Percentiles rank a stretch among this genome's conserved stretches.
These are phyloP conservation scores for Malacoctenus gilli DNA, from an alignment of 2,797 vertebrate species.

Conservation along the genomic window DNA sequence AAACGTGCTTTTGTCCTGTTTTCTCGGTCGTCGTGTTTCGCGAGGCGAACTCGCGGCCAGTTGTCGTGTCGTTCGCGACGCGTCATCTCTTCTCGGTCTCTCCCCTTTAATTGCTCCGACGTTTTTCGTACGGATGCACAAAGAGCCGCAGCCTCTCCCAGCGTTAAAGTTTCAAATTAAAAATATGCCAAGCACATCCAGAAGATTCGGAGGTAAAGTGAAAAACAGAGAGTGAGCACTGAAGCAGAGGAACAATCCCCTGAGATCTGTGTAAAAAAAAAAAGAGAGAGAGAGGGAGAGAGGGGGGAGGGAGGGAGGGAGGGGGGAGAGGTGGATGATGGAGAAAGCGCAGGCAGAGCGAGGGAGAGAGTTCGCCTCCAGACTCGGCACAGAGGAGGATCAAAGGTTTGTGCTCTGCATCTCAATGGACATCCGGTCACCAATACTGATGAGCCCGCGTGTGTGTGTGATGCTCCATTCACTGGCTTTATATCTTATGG, in stretches of 20 bases:
- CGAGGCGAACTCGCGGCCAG: too few species aligned
- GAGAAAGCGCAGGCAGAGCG: constrained; percentile 54
- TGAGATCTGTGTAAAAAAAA: constrained; percentile 44
- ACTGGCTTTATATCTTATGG: constrained; percentile 60
- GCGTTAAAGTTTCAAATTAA: constrained; percentile 32
- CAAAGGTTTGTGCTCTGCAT: constrained; percentile 82
- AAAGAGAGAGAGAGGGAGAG: too few species aligned
- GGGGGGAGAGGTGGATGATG: constrained; percentile 66
- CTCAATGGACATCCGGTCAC: constrained; percentile 78
- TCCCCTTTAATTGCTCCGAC: constrained; percentile 14
- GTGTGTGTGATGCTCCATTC: constrained; percentile 73
- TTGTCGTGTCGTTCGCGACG: too few species aligned
- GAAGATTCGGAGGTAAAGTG: constrained; percentile 58
- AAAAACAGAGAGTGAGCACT: constrained; percentile 61
- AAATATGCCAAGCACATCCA: constrained; percentile 50
- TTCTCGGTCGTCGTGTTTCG: too few species aligned
- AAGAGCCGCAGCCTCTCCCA: constrained; percentile 11
- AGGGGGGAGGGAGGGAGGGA: constrained; percentile 44
- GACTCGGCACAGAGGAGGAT: constrained; percentile 77
- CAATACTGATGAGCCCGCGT: constrained; percentile 80
- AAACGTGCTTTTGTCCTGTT: too few species aligned
- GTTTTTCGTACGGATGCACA: constrained; percentile 4
- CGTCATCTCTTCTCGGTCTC: too few species aligned
- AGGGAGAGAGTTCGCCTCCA: constrained; percentile 71
- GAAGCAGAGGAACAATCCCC: constrained; percentile 65